Evolutionary conservation across 2,888 invertebrate genomes (phyloP).

Genomic region (Andricus curvator): DNA sequence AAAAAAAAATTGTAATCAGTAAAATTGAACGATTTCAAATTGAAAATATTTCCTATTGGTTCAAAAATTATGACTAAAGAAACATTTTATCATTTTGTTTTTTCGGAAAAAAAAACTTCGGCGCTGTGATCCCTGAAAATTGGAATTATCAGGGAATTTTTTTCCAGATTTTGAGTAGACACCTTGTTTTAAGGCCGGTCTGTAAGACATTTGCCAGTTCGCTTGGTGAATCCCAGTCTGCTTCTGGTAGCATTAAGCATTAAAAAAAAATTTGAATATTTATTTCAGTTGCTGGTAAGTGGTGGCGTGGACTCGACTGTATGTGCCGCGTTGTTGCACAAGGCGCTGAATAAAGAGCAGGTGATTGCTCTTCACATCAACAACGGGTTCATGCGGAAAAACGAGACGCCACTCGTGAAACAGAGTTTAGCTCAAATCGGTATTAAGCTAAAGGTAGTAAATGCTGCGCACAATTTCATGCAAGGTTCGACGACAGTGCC

Average conservation of each 20-base stretch:
- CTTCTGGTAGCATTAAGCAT: background rate
- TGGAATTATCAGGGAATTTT: too few relatives aligned
- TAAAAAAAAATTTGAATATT: conserved; percentile 42
- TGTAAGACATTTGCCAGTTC: too few relatives aligned
- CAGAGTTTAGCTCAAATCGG: conserved; percentile 90
- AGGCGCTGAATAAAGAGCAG: conserved; percentile 93
- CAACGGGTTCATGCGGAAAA: conserved; percentile 99
- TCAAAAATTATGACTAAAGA: too few relatives aligned
- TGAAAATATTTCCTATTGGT: too few relatives aligned
- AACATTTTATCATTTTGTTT: too few relatives aligned
- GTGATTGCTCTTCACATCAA: conserved; percentile 98
- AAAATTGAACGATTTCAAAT: too few relatives aligned
- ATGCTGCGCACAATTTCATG: conserved; percentile 84
- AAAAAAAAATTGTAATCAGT: too few relatives aligned
- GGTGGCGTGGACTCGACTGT: conserved; percentile 99
- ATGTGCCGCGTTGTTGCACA: conserved; percentile 96
- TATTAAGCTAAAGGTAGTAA: conserved; percentile 88
- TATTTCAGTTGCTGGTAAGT: conserved; percentile 90
- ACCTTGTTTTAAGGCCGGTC: too few relatives aligned
- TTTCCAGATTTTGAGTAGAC: too few relatives aligned
- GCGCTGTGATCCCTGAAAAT: too few relatives aligned
- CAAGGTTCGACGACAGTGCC: conserved; percentile 92
- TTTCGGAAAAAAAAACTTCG: too few relatives aligned
- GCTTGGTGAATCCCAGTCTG: too few relatives aligned
- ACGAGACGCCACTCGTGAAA: conserved; percentile 94